Base-by-base conservation (phyloP, 2,113 vertebrate species). In the Tautogolabrus adspersus region DNA sequence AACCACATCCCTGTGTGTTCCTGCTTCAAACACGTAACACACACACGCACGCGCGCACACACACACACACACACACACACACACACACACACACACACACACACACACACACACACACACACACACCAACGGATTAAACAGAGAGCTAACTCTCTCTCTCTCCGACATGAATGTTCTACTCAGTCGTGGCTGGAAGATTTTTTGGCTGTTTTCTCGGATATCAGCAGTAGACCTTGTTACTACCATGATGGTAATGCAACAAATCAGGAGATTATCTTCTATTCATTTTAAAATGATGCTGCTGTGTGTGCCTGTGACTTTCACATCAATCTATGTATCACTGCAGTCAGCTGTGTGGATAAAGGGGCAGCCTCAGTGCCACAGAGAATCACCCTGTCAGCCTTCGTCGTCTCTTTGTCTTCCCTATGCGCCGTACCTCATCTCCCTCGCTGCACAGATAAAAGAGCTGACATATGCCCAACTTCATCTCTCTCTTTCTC, bases 391-490 rank as follows among this genome's bases (percentile, higher is more conserved):
- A n/a, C n/a, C n/a, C n/a, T 26, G 26, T 26, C 26, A 26, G 26
- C 26, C 26, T 26, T 26, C 26, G 26, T 26, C 26, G 4, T 26
- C 26, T 26, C 26, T 26, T 26, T 4, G 26, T 52, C 75, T 60
- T 76, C 81, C 62, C 80, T 60, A 67, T 67, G 23, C 52, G 61
- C 42, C 38, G 38, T 10, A 4, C 1, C 8, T 40, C 10, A 40
- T 9, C 7, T 40, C 38, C 38, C 82, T 84, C 34, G 56, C 73
- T 74, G 77, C 87, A 83, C 84, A 80, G 86, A 93, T 94, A 88
- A 90, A 91, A 88, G 77, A 85, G 75, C 75, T 91, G 86, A 91
- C 90, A 89, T 10, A 88, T 94, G 78, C 86, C 89, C 26, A 26
- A 2, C 78, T 87, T 61, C 85, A 72, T 92, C 90, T 84, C 72